Evolutionary conservation across 1,140 invertebrate species (phyloP).

Genomic region (Philotrypesis tridentata): DNA sequence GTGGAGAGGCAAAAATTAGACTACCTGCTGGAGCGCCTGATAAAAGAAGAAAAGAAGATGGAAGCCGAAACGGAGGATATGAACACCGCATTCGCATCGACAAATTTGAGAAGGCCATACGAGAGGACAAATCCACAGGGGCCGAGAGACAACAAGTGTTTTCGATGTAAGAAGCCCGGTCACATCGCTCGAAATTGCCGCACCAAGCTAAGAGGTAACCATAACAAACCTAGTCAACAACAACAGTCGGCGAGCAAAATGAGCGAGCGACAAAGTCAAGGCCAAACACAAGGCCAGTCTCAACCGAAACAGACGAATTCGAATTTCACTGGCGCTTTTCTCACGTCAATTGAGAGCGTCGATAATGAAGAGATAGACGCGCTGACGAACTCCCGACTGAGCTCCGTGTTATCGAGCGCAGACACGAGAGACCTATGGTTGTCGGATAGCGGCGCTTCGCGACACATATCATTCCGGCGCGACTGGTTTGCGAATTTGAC

Average conservation of each 20-base stretch:
- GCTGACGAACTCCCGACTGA: background rate
- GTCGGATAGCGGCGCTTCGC: constrained; percentile 46
- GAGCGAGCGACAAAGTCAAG: background rate
- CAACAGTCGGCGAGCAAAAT: background rate
- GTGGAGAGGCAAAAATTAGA: constrained; percentile 55
- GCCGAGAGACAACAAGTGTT: constrained; percentile 37
- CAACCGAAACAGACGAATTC: too few relatives aligned
- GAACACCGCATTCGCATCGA: background rate
- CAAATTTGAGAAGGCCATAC: background rate
- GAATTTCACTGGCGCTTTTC: too few relatives aligned
- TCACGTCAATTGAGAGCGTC: too few relatives aligned
- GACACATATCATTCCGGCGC: constrained; percentile 39
- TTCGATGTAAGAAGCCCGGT: constrained; percentile 47
- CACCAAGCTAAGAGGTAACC: background rate
- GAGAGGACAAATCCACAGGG: background rate
- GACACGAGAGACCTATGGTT: constrained; percentile 45
- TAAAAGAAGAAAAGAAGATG: constrained; percentile 45
- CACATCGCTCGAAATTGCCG: constrained; percentile 48
- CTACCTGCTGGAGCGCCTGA: constrained; percentile 21
- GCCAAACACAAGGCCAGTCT: too few relatives aligned
- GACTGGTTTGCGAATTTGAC: constrained; percentile 24
- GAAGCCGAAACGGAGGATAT: constrained; percentile 31
- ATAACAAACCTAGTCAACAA: constrained; percentile 7
- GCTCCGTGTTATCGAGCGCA: background rate
- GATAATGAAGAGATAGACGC: background rate